Evolutionary conservation across 2,113 vertebrate species (phyloP).

Genomic region (Motacilla alba): DNA sequence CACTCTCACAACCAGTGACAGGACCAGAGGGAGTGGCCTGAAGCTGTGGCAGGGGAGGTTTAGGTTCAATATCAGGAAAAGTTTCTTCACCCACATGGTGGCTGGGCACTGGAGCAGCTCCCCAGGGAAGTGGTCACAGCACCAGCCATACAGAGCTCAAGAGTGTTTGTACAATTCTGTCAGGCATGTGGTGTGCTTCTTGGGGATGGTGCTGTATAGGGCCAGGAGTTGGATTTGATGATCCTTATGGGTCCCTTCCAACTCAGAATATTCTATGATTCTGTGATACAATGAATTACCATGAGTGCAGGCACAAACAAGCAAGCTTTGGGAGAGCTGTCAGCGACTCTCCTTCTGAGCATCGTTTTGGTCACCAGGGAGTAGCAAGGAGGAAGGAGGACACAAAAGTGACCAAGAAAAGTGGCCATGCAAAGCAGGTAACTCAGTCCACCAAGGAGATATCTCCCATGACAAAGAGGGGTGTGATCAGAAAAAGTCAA

Average conservation of each 20-base stretch:
- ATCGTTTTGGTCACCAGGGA: not conserved
- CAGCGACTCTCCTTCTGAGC: not conserved
- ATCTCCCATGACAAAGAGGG: not conserved
- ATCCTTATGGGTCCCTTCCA: not conserved
- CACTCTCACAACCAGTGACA: not conserved
- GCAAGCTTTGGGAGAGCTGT: not conserved
- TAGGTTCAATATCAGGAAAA: not conserved
- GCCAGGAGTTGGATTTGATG: not conserved
- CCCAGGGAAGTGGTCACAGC: not conserved
- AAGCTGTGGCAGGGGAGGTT: not conserved
- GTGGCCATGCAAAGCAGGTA: not conserved
- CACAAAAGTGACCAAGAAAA: not conserved
- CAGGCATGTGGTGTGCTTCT: accelerated
- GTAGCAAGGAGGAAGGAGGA: not conserved
- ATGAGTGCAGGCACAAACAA: not conserved
- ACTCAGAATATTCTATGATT: not conserved
- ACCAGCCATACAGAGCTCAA: not conserved
- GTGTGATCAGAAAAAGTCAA: not conserved
- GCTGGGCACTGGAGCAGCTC: not conserved
- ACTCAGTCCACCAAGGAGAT: not conserved
- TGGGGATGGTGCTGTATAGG: not conserved
- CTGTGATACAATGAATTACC: not conserved
- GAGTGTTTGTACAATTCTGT: not conserved
- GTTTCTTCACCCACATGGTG: not conserved
- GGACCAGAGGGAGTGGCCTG: accelerated